phyloP scores from a whole-genome alignment of 2,797 vertebrate genomes.

The Tamandua tetradactyla region DNA sequence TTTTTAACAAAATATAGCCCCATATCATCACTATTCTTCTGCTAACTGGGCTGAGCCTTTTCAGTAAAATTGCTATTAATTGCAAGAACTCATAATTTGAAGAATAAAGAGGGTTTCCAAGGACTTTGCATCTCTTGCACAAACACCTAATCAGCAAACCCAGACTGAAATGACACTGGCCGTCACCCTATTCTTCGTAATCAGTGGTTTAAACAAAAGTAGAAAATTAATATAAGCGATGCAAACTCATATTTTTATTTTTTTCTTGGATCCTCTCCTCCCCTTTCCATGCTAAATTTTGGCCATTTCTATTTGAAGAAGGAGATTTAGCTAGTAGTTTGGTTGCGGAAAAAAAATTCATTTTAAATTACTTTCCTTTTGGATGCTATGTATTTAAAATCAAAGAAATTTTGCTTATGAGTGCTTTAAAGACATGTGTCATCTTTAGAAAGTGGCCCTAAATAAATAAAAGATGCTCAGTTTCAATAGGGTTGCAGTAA shows the following conservation, averaged over 20 bases:
- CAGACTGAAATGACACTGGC: not conserved
- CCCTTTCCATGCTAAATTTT: not conserved
- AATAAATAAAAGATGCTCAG: slow-evolving; percentile 10
- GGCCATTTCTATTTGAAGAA: not conserved
- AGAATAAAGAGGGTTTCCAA: slow-evolving; percentile 48
- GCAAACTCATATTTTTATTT: not conserved
- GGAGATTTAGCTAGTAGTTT: not conserved
- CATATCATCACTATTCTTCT: slow-evolving; percentile 24
- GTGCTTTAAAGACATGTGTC: not conserved
- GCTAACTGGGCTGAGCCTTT: not conserved
- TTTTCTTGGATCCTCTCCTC: not conserved
- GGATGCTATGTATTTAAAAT: not conserved
- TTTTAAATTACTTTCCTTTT: slow-evolving; percentile 17
- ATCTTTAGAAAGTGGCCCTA: not conserved
- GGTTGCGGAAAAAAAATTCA: not conserved
- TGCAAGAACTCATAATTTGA: slow-evolving; percentile 6
- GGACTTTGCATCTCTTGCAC: not conserved
- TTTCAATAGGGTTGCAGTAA: not conserved
- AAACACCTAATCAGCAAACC: slow-evolving; percentile 24
- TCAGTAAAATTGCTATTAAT: slow-evolving; percentile 37
- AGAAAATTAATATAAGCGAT: not conserved
- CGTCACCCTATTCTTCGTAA: not conserved
- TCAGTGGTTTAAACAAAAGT: slow-evolving; percentile 7
- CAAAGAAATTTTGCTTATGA: slow-evolving; percentile 23
- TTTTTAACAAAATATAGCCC: not conserved